phyloP scores from a whole-genome alignment of 2,797 vertebrate species.

The Alosa sapidissima region DNA sequence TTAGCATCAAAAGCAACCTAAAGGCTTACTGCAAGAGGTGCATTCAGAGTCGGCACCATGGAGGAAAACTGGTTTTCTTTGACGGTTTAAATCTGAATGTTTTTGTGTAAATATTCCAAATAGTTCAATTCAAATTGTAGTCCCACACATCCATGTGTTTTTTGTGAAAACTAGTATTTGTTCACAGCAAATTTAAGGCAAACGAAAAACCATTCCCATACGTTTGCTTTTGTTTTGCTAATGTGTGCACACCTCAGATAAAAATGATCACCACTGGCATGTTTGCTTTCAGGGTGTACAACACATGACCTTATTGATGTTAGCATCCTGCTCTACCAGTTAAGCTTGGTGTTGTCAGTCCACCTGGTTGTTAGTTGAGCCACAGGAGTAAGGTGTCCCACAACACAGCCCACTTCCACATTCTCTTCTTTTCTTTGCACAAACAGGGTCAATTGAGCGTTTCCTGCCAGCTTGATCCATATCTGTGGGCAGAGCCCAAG shows the following conservation, averaged over 20 bases:
- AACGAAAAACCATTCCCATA: too few relatives aligned
- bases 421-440: not conserved
- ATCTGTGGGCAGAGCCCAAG: not conserved
- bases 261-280: not conserved
- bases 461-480: conserved; percentile 12
- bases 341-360: not conserved
- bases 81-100: too few relatives aligned
- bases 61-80: too few relatives aligned
- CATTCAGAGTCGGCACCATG: too few relatives aligned
- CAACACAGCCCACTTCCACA: not conserved
- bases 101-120: too few relatives aligned
- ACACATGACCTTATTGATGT: not conserved
- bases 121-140: too few relatives aligned
- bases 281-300: not conserved
- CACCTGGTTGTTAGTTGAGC: not conserved
- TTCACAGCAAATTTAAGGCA: too few relatives aligned
- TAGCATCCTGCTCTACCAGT: not conserved
- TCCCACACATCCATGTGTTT: too few relatives aligned
- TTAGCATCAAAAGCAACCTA: not conserved
- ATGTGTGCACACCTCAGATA: too few relatives aligned
- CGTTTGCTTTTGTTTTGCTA: too few relatives aligned
- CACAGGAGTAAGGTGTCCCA: not conserved
- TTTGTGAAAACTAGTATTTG: too few relatives aligned
- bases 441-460: conserved; percentile 7
- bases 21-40: too few relatives aligned